A percentile compares a stretch with the other conserved stretches of the same genome.
These are phyloP conservation scores for Tinea semifulvella DNA, from an alignment of 2,888 invertebrate genomes.

Conservation along the genomic window DNA sequence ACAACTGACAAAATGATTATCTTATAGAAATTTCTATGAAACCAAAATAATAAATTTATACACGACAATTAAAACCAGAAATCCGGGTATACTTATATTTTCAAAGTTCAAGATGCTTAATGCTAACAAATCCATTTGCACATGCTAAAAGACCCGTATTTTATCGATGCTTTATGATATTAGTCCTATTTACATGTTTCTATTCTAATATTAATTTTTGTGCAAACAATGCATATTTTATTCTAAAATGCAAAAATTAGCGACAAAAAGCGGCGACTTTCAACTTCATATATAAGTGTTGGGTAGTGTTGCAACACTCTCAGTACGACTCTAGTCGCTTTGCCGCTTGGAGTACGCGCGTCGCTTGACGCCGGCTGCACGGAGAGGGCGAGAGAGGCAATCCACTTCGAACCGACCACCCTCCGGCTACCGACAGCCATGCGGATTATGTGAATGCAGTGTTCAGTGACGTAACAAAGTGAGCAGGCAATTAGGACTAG, in stretches of 20 bases:
- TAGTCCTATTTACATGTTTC: neutral
- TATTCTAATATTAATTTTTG: neutral
- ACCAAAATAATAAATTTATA: neutral
- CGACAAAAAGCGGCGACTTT: constrained; percentile 30
- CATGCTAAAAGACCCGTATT: neutral
- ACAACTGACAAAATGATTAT: neutral
- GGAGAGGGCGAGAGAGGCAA: constrained; percentile 66
- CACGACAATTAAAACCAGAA: constrained; percentile 6
- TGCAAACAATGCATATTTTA: constrained; percentile 1
- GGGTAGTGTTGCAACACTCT: constrained; percentile 59
- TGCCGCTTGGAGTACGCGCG: constrained; percentile 64
- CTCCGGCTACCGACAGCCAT: constrained; percentile 37
- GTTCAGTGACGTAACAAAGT: constrained; percentile 58
- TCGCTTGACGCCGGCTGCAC: constrained; percentile 51
- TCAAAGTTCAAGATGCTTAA: constrained; percentile 8
- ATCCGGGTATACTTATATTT: constrained; percentile 8
- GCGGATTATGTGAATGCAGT: constrained; percentile 59
- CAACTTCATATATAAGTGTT: constrained; percentile 63
- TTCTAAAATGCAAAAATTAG: constrained; percentile 11
- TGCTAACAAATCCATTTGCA: neutral
- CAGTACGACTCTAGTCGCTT: constrained; percentile 69
- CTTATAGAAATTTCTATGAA: neutral
- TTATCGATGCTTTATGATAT: too few relatives aligned
- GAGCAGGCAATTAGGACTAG: constrained; percentile 32
- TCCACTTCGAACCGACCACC: constrained; percentile 26